These are phyloP conservation scores for Melanchra persicariae DNA, from an alignment of 2,888 invertebrate species.

Conservation along the genomic window DNA sequence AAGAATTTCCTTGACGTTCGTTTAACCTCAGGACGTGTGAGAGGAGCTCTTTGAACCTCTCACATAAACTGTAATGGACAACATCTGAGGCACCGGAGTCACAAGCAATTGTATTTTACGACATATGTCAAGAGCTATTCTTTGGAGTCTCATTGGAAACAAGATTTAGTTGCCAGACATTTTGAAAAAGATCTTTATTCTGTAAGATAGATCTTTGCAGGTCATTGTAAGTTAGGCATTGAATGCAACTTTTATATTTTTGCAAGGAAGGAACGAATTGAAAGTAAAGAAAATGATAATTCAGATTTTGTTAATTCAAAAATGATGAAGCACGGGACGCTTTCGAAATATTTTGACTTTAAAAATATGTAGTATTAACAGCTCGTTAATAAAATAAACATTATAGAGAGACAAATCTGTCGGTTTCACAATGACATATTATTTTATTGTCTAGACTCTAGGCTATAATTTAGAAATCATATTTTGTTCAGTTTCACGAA, in stretches of 20 bases:
- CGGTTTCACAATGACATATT: conserved; percentile 41
- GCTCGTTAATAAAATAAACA: conserved; percentile 6
- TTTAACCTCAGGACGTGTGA: conserved; percentile 13
- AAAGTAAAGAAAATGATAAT: background rate
- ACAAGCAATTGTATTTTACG: conserved; percentile 45
- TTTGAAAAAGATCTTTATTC: background rate
- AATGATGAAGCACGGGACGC: background rate
- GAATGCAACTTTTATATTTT: background rate
- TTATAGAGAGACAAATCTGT: background rate
- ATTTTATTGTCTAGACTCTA: conserved; percentile 47
- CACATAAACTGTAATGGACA: conserved; percentile 40
- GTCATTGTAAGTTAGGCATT: too few species aligned
- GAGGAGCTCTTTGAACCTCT: conserved; percentile 5
- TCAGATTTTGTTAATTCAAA: background rate
- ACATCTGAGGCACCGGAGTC: conserved; percentile 13
- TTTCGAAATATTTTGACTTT: conserved; percentile 17
- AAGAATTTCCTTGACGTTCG: conserved; percentile 6
- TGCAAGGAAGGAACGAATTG: background rate
- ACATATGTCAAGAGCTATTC: conserved; percentile 14
- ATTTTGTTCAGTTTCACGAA: conserved; percentile 10
- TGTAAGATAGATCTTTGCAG: background rate
- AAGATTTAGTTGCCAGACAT: background rate
- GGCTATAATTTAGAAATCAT: conserved; percentile 38
- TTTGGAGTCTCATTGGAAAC: conserved; percentile 5
- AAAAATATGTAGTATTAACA: background rate